These are phyloP conservation scores for Melanargia galathea DNA, from an alignment of 2,888 invertebrate genomes.

Conservation along the genomic window DNA sequence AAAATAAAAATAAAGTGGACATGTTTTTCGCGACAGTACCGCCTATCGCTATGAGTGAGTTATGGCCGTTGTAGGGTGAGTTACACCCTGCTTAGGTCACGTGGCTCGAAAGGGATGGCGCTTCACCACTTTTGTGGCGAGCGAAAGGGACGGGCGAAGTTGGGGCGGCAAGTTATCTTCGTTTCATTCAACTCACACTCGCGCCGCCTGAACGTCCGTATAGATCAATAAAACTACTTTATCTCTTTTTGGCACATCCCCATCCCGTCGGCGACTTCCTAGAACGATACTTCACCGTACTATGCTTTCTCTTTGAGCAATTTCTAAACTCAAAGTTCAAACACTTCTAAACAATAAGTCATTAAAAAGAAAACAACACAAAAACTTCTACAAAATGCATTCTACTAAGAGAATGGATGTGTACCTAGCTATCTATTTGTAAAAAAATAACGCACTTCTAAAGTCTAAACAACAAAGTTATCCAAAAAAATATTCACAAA, in stretches of 20 bases:
- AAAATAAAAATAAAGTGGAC: slow-evolving; percentile 60
- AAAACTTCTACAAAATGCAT: slow-evolving; percentile 23
- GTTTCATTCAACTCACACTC: slow-evolving; percentile 82
- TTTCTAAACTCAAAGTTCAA: slow-evolving; percentile 42
- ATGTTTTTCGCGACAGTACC: slow-evolving; percentile 78
- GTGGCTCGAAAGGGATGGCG: slow-evolving; percentile 72
- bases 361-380: no score
- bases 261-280: slow-evolving; percentile 78
- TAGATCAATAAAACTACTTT: slow-evolving; percentile 84
- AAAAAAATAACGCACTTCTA: background rate
- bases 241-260: slow-evolving; percentile 84
- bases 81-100: slow-evolving; percentile 83
- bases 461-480: slow-evolving; percentile 32
- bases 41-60: slow-evolving; percentile 82
- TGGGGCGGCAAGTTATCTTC: slow-evolving; percentile 83
- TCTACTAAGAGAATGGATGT: background rate
- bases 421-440: background rate
- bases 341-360: slow-evolving; percentile 37
- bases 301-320: slow-evolving; percentile 62
- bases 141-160: slow-evolving; percentile 64
- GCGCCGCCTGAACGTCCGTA: slow-evolving; percentile 80
- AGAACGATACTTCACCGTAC: slow-evolving; percentile 68
- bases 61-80: slow-evolving; percentile 82
- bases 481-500: slow-evolving; percentile 25
- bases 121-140: slow-evolving; percentile 53